Percentiles rank a stretch among this genome's conserved stretches.
phyloP scores from a whole-genome alignment of 1,140 invertebrate genomes.

The Aphis craccivora region DNA sequence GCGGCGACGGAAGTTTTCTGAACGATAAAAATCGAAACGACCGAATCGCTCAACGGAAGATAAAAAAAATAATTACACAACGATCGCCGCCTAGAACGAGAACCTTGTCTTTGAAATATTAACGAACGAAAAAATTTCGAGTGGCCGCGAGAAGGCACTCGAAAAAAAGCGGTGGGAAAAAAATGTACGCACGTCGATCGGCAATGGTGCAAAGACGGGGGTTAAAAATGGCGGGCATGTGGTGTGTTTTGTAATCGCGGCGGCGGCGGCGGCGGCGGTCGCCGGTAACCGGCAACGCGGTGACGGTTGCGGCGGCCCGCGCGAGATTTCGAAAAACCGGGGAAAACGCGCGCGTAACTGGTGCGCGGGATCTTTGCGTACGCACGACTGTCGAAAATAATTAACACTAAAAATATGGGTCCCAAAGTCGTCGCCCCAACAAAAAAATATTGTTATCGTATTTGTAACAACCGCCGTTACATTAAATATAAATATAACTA shows the following conservation, averaged over 20 bases:
- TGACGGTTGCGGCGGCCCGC: background rate
- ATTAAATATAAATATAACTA: background rate
- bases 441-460: background rate
- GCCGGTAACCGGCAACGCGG: conserved; percentile 41
- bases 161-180: background rate
- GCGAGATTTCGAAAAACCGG: conserved; percentile 20
- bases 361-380: background rate
- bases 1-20: background rate
- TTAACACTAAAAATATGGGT: background rate
- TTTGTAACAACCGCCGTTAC: too few species aligned
- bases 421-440: background rate
- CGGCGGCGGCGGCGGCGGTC: background rate
- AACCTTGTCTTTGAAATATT: too few species aligned
- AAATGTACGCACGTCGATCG: too few species aligned
- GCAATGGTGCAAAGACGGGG: background rate
- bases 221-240: conserved; percentile 39
- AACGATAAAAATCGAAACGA: background rate
- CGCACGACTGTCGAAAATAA: background rate
- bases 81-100: background rate
- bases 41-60: background rate
- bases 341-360: conserved; percentile 4
- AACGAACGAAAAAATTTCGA: background rate
- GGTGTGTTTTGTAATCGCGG: background rate
- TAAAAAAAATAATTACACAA: background rate
- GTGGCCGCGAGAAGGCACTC: background rate